These are phyloP conservation scores for Epirrita christyi DNA, from an alignment of 2,888 invertebrate species.

Conservation along the genomic window DNA sequence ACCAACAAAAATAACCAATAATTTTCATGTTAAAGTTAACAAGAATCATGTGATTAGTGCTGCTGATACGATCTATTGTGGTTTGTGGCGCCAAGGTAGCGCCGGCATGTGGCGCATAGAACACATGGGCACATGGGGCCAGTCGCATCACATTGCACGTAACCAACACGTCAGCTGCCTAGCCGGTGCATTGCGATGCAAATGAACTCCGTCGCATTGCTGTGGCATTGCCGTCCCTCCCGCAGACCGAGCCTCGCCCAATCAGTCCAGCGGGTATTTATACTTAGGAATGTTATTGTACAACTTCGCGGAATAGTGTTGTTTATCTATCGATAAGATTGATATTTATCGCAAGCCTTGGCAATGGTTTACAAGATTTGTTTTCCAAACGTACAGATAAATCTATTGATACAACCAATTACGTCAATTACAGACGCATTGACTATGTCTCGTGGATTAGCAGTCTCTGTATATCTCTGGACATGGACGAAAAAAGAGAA, in stretches of 20 bases:
- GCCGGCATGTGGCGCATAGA: constrained; percentile 28
- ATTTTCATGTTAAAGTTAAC: constrained; percentile 8
- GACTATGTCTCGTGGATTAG: neutral
- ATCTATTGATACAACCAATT: neutral
- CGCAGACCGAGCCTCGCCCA: constrained; percentile 50
- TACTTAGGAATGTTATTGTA: constrained; percentile 77
- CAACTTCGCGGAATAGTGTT: constrained; percentile 55
- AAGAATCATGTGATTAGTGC: constrained; percentile 18
- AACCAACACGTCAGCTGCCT: constrained; percentile 43
- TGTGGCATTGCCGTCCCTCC: constrained; percentile 45
- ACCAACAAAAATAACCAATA: constrained; percentile 3
- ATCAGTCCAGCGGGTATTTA: constrained; percentile 67
- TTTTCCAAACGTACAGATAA: constrained; percentile 16
- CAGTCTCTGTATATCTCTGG: neutral
- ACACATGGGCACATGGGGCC: constrained; percentile 15
- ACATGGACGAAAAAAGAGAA: no score
- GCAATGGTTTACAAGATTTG: constrained; percentile 12
- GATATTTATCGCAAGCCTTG: constrained; percentile 19
- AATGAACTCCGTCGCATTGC: constrained; percentile 66
- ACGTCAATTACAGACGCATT: constrained; percentile 3
- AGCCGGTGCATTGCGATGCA: constrained; percentile 65
- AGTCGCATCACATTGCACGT: constrained; percentile 29
- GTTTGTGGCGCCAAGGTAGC: constrained; percentile 32
- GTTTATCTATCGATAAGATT: constrained; percentile 39
- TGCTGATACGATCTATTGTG: constrained; percentile 29